Base-by-base conservation (phyloP, 2,888 invertebrate species). In the Dendrolimus pini region DNA sequence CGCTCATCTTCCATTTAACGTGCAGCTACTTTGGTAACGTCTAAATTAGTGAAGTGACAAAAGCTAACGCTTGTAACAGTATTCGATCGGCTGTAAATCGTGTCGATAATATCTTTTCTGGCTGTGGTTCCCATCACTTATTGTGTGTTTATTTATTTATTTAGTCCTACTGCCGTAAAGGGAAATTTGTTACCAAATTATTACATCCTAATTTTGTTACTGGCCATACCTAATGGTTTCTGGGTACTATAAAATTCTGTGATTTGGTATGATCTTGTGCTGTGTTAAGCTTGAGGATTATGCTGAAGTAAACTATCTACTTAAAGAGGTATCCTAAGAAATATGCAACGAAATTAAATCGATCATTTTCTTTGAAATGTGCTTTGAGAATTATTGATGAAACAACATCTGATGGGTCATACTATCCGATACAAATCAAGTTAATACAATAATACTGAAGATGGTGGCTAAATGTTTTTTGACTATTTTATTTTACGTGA, bases 31-130 rank as follows among this genome's bases (percentile, higher is more conserved):
- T 88, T 86, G 80, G 84, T 80, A 84, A 89, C 85, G 81, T 85
- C 87, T 87, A 88, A 88, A 89, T 89, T 89, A 88, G 88, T 85
- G 68, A 83, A 84, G 89, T 88, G 89, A 89, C 88, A 89, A 89
- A 88, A 86, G 86, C 83, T 85, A 82, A 84, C 83, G 84, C 82
- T 82, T 81, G 82, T 86, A 83, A 85, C 82, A 81, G 73, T 79
- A 81, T 76, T 76, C 80, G 80, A 87, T 88, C 77, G 84, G 66
- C 78, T 76, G 82, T 88, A 86, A 86, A 88, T 89, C 82, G 82
- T 69, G 71, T 79, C 78, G 85, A 86, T 89, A 87, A 87, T 81
- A 82, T 85, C 82, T 82, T 78, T 80, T 83, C 83, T 76, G 80
- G 78, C 75, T 81, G 72, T 77, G 70, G 76, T 80, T 80, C 69